Evolutionary conservation across 2,797 vertebrate species (phyloP).

Genomic region (Nothura maculosa): DNA sequence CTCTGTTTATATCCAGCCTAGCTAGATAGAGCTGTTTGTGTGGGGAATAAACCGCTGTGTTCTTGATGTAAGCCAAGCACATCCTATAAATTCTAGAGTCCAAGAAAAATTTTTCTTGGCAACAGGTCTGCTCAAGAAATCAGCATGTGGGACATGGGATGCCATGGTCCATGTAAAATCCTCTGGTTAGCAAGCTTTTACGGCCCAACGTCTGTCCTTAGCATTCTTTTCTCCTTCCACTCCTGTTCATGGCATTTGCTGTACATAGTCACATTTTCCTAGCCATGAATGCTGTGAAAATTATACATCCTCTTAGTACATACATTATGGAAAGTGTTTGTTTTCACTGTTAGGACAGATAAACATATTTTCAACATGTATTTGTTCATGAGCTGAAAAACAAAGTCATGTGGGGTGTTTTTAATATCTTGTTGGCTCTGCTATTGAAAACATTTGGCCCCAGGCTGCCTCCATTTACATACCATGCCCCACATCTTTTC

Average conservation of each 20-base stretch:
- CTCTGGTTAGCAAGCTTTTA: conserved; percentile 68
- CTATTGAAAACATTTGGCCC: conserved; percentile 36
- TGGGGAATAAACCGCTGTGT: conserved; percentile 78
- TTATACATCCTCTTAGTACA: conserved; percentile 38
- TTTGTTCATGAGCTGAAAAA: conserved; percentile 64
- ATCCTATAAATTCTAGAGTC: conserved; percentile 78
- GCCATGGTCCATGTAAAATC: conserved; percentile 61
- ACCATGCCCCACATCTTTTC: conserved; percentile 28
- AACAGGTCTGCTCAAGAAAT: conserved; percentile 67
- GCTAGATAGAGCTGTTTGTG: conserved; percentile 80
- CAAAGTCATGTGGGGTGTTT: conserved; percentile 53
- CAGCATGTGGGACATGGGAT: conserved; percentile 72
- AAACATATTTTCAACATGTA: conserved; percentile 56
- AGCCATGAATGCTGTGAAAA: not conserved
- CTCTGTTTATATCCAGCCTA: conserved; percentile 68
- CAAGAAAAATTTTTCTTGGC: conserved; percentile 69
- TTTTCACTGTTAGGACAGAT: conserved; percentile 55
- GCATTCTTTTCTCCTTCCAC: not conserved
- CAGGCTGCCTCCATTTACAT: conserved; percentile 46
- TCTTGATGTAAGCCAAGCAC: conserved; percentile 74
- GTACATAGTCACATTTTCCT: not conserved
- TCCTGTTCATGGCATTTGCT: not conserved
- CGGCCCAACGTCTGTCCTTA: conserved; percentile 31
- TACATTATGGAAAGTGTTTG: conserved; percentile 26
- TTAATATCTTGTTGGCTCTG: conserved; percentile 54